phyloP scores from a whole-genome alignment of 2,888 invertebrate species.

The Pristionchus mayeri region DNA sequence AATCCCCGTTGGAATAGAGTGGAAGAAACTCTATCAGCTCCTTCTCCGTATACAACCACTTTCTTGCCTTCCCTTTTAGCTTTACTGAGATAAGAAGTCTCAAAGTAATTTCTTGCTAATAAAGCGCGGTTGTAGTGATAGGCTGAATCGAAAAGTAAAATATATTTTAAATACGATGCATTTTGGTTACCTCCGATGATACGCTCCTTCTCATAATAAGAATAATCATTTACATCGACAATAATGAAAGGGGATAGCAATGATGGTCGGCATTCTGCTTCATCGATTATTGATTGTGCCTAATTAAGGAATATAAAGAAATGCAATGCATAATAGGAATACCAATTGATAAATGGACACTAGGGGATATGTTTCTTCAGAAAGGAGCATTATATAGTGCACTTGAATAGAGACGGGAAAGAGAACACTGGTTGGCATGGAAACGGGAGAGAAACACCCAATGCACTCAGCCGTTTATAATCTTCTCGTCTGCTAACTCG shows the following conservation, averaged over 20 bases:
- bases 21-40: slow-evolving; percentile 54
- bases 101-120: slow-evolving; percentile 54
- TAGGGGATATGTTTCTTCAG: slow-evolving; percentile 58
- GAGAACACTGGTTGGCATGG: slow-evolving; percentile 15
- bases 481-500: not conserved
- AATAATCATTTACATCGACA: slow-evolving; percentile 16
- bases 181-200: slow-evolving; percentile 2
- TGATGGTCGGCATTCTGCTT: not conserved
- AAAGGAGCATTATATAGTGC: slow-evolving; percentile 53
- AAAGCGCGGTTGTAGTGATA: slow-evolving; percentile 58
- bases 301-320: not conserved
- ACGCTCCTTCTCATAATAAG: not conserved
- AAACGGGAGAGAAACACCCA: slow-evolving; percentile 2
- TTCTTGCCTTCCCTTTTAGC: slow-evolving; percentile 48
- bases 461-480: slow-evolving; percentile 20
- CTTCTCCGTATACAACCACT: slow-evolving; percentile 50
- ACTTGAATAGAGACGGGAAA: not conserved
- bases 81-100: slow-evolving; percentile 53
- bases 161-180: not conserved
- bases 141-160: slow-evolving; percentile 51
- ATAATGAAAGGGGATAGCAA: not conserved
- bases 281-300: slow-evolving; percentile 31
- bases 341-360: slow-evolving; percentile 61
- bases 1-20: slow-evolving; percentile 60
- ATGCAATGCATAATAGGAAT: slow-evolving; percentile 46